Evolutionary conservation across 1,140 invertebrate species (phyloP).

Genomic region (Drosophila athabasca): DNA sequence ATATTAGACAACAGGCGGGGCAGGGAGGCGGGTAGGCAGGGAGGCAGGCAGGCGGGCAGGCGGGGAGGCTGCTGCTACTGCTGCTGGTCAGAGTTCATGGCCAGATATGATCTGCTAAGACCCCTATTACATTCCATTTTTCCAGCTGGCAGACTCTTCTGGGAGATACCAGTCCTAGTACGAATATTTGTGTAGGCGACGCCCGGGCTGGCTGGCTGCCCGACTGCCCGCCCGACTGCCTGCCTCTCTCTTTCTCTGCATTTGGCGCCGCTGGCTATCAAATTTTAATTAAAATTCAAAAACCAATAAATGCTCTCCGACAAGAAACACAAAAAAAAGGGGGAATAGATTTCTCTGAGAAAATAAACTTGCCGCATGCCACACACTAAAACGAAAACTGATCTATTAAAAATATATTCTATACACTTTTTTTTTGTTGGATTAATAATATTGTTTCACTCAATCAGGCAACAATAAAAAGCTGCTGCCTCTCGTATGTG

Average conservation of each 20-base stretch:
- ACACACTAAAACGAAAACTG: slow-evolving; percentile 26
- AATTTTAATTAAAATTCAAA: slow-evolving; percentile 75
- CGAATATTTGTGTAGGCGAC: slow-evolving; percentile 30
- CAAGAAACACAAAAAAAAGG: slow-evolving; percentile 28
- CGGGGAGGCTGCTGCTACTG: neutral
- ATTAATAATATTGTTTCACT: slow-evolving; percentile 41
- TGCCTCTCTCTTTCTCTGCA: slow-evolving; percentile 4
- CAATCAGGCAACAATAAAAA: neutral
- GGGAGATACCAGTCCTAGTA: neutral
- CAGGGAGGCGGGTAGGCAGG: too few relatives aligned
- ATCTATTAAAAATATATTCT: slow-evolving; percentile 52
- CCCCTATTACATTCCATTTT: neutral
- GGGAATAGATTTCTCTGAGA: slow-evolving; percentile 26
- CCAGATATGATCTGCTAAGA: neutral
- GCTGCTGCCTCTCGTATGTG: neutral
- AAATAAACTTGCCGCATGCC: slow-evolving; percentile 55
- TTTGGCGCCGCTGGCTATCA: slow-evolving; percentile 53
- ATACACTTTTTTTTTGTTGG: slow-evolving; percentile 28
- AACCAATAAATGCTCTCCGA: slow-evolving; percentile 52
- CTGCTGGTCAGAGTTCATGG: slow-evolving; percentile 13
- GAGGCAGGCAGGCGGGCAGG: neutral
- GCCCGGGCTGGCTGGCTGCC: slow-evolving; percentile 11
- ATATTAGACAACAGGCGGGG: slow-evolving; percentile 46
- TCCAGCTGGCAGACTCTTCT: neutral
- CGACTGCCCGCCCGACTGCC: too few relatives aligned